Percentiles rank a stretch among this genome's conserved stretches.
phyloP scores from a whole-genome alignment of 2,113 vertebrate species.

The Dicaeum eximium region DNA sequence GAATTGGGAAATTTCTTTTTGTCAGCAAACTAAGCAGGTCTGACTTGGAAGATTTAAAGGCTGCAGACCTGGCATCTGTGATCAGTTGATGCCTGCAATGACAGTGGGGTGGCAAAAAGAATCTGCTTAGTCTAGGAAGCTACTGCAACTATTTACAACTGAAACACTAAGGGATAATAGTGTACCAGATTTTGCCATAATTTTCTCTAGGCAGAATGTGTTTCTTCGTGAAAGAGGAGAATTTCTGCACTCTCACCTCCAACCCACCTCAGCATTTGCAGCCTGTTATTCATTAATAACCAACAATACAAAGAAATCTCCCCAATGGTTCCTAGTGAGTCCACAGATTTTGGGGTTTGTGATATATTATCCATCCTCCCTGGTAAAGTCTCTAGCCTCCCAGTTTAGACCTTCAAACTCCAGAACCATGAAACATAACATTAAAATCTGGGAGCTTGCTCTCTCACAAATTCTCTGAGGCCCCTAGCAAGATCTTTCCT shows the following conservation, averaged over 20 bases:
- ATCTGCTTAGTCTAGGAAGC: neutral
- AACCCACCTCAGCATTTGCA: neutral
- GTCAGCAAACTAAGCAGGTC: neutral
- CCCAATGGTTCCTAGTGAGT: neutral
- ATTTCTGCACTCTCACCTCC: neutral
- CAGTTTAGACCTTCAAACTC: neutral
- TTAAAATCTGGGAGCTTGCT: neutral
- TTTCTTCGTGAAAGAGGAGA: neutral
- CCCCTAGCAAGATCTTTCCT: neutral
- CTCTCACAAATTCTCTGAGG: neutral
- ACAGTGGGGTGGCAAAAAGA: neutral
- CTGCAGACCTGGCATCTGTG: neutral
- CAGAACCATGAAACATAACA: neutral
- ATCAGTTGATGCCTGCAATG: neutral
- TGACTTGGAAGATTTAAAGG: neutral
- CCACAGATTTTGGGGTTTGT: neutral
- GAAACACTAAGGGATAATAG: neutral
- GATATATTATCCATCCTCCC: neutral
- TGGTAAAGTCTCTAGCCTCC: neutral
- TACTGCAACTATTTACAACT: neutral
- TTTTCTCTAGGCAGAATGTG: neutral
- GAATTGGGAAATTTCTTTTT: conserved; percentile 2
- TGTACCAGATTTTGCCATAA: neutral
- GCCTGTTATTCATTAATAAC: neutral
- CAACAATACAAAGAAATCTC: neutral